A percentile compares a stretch with the other conserved stretches of the same genome.
Evolutionary conservation across 2,888 invertebrate species (phyloP).

Genomic region (Acrocyrtus sp.): DNA sequence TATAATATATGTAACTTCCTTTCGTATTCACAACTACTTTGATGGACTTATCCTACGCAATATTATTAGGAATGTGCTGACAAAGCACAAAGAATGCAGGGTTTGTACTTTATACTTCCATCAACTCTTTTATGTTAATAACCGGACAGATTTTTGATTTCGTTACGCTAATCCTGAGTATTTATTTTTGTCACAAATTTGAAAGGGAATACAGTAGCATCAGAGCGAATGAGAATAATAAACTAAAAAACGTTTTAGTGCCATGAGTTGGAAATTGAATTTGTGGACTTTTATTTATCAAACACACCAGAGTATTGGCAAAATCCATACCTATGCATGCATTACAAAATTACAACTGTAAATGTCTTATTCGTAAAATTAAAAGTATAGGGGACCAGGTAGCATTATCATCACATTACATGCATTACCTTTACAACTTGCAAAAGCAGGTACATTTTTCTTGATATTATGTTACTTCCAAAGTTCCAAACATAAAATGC

Average conservation of each 20-base stretch:
- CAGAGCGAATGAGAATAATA: conserved; percentile 34
- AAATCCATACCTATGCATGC: too few relatives aligned
- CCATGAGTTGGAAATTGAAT: conserved; percentile 1
- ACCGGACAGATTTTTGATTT: conserved; percentile 29
- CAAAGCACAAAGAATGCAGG: conserved; percentile 39
- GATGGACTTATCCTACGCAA: conserved; percentile 41
- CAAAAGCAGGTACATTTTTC: too few relatives aligned
- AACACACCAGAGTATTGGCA: too few relatives aligned
- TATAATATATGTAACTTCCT: conserved; percentile 13
- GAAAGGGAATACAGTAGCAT: conserved; percentile 21
- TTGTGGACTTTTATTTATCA: too few relatives aligned
- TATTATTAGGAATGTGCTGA: conserved; percentile 36
- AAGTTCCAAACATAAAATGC: too few relatives aligned
- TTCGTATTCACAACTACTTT: conserved; percentile 32
- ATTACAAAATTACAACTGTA: too few relatives aligned
- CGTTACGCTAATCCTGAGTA: conserved; percentile 44
- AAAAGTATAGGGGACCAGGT: too few relatives aligned
- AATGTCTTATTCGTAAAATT: too few relatives aligned
- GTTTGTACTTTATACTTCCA: conserved; percentile 52
- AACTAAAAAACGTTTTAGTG: conserved; percentile 36
- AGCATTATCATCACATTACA: too few relatives aligned
- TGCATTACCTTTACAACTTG: too few relatives aligned
- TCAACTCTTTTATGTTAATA: conserved; percentile 29
- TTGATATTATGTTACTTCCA: too few relatives aligned
- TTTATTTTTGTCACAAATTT: conserved; percentile 50